A percentile compares a stretch with the other conserved stretches of the same genome.
phyloP scores from a whole-genome alignment of 2,888 invertebrate species.

The Lamellibrachia satsuma region DNA sequence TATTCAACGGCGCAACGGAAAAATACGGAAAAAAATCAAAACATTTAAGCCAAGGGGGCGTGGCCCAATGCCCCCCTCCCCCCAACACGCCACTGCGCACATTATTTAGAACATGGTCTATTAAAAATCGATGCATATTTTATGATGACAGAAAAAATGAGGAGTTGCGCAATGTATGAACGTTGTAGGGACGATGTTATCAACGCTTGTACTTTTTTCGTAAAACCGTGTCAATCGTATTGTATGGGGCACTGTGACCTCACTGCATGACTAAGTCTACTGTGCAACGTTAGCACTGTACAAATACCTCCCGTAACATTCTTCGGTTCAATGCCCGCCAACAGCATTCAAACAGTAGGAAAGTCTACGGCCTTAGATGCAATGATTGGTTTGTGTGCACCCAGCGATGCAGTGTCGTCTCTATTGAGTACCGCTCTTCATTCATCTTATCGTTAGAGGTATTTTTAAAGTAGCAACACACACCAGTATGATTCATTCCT shows the following conservation, averaged over 20 bases:
- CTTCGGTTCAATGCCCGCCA: background rate
- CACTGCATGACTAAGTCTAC: background rate
- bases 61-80: too few relatives aligned
- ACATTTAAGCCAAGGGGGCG: too few relatives aligned
- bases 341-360: background rate
- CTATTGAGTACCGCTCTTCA: background rate
- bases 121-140: too few relatives aligned
- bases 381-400: background rate
- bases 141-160: too few relatives aligned
- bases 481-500: background rate
- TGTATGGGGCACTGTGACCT: background rate
- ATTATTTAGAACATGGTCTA: too few relatives aligned
- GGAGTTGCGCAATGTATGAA: too few relatives aligned
- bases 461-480: background rate
- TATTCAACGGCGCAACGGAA: too few relatives aligned
- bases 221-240: background rate
- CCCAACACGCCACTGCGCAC: too few relatives aligned
- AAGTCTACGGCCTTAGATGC: background rate
- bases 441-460: background rate
- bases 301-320: background rate
- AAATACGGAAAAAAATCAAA: too few relatives aligned
- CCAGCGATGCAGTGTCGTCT: background rate
- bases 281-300: background rate
- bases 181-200: background rate
- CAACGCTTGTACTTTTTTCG: background rate